A percentile compares a stretch with the other conserved stretches of the same genome.
These are phyloP conservation scores for Epizoanthus fatuus DNA, from an alignment of 92 coral and sea anemone genomes.

Conservation along the genomic window DNA sequence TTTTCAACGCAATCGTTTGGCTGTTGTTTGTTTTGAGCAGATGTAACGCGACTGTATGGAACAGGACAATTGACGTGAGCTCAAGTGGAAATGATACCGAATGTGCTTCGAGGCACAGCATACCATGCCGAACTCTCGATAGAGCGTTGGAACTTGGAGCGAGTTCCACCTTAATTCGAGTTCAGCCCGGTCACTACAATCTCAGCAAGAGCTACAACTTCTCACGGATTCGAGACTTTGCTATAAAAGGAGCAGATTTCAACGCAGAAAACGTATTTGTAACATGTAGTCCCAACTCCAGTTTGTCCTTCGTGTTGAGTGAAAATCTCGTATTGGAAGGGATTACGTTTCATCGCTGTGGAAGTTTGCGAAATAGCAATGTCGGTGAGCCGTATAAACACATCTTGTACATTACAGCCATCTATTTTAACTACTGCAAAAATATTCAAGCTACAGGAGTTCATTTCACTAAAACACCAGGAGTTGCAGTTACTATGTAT, in stretches of 20 bases:
- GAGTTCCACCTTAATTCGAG: slow-evolving; percentile 66
- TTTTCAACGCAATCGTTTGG: neutral
- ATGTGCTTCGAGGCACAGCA: slow-evolving; percentile 5
- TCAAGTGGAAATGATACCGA: slow-evolving; percentile 59
- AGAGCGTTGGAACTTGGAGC: slow-evolving; percentile 65
- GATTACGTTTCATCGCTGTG: slow-evolving; percentile 76
- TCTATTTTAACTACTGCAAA: slow-evolving; percentile 86
- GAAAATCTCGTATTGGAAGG: slow-evolving; percentile 74
- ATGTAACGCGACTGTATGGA: neutral
- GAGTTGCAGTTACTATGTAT: slow-evolving; percentile 72
- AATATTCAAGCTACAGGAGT: slow-evolving; percentile 64
- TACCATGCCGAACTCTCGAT: slow-evolving; percentile 78
- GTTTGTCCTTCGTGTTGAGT: slow-evolving; percentile 79
- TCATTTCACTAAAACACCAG: slow-evolving; percentile 62
- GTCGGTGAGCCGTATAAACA: slow-evolving; percentile 41
- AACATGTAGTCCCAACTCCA: slow-evolving; percentile 69
- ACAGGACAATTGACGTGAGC: slow-evolving; percentile 51
- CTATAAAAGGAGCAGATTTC: slow-evolving; percentile 63
- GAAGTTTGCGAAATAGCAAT: slow-evolving; percentile 80
- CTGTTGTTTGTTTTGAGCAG: neutral
- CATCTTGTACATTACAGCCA: slow-evolving; percentile 70
- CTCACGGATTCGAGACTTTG: slow-evolving; percentile 62
- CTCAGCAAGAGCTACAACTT: slow-evolving; percentile 69
- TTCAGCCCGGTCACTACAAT: slow-evolving; percentile 70
- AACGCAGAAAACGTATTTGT: slow-evolving; percentile 47